Evolutionary conservation across 1,140 invertebrate species (phyloP).

Genomic region (Pararge aegeria): DNA sequence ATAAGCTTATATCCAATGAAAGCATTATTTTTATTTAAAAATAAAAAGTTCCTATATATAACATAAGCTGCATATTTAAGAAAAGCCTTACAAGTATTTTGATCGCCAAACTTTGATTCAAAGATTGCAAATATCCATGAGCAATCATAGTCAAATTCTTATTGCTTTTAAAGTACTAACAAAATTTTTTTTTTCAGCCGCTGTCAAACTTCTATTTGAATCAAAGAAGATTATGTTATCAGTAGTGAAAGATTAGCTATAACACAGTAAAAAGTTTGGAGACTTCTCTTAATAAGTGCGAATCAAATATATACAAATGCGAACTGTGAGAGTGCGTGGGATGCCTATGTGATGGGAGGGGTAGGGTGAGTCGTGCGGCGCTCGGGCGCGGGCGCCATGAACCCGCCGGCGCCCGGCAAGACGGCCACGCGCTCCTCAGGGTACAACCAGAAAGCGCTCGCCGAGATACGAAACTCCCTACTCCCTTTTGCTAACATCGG

Average conservation of each 20-base stretch:
- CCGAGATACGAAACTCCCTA: conserved; percentile 92
- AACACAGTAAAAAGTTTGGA: conserved; percentile 11
- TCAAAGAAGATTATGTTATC: conserved; percentile 21
- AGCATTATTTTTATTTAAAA: no score
- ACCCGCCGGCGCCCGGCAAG: conserved; percentile 83
- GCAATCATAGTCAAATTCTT: conserved; percentile 10
- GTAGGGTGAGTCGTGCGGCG: conserved; percentile 74
- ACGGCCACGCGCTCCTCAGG: conserved; percentile 87
- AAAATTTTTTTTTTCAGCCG: conserved; percentile 17
- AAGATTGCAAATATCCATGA: no score
- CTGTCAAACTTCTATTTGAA: conserved; percentile 12
- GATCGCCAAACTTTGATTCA: no score
- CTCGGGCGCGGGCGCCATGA: conserved; percentile 83
- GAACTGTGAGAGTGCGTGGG: conserved; percentile 50
- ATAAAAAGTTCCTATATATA: no score
- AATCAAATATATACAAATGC: conserved; percentile 47
- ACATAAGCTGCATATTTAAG: no score
- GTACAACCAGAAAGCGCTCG: conserved; percentile 93
- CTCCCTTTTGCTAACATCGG: conserved; percentile 90
- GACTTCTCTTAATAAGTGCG: conserved; percentile 27
- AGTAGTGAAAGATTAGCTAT: conserved; percentile 19
- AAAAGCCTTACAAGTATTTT: no score
- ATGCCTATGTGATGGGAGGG: conserved; percentile 71
- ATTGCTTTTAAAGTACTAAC: not conserved
- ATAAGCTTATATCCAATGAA: no score